These are phyloP conservation scores for Hycleus phaleratus DNA, from an alignment of 1,140 invertebrate genomes.

Conservation along the genomic window DNA sequence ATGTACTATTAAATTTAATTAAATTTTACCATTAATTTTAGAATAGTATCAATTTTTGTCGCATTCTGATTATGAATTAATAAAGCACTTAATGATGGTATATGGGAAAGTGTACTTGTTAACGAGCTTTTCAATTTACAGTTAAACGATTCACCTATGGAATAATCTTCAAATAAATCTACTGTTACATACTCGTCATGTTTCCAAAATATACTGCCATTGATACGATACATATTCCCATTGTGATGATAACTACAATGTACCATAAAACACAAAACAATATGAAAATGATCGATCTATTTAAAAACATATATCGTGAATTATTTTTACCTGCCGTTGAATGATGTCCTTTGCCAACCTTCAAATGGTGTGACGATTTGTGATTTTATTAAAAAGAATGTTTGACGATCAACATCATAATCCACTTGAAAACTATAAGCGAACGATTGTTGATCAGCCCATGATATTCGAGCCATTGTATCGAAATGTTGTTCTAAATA, in stretches of 20 bases:
- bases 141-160: conserved; percentile 36
- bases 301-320: too few relatives aligned
- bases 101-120: conserved; percentile 49
- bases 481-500: conserved; percentile 25
- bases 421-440: conserved; percentile 45
- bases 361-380: conserved; percentile 61
- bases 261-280: conserved; percentile 10
- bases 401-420: conserved; percentile 42
- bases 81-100: conserved; percentile 48
- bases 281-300: too few relatives aligned
- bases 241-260: conserved; percentile 40
- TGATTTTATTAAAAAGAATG: conserved; percentile 40
- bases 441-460: conserved; percentile 49
- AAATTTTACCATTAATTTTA: conserved; percentile 40
- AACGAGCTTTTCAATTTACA: conserved; percentile 47
- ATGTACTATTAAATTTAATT: not conserved
- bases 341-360: conserved; percentile 61
- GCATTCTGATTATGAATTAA: conserved; percentile 47
- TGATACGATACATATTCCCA: conserved; percentile 35
- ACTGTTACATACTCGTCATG: conserved; percentile 47
- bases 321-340: conserved; percentile 50
- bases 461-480: conserved; percentile 43
- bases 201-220: conserved; percentile 49
- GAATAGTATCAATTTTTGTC: conserved; percentile 44
- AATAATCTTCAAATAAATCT: conserved; percentile 45